phyloP scores from a whole-genome alignment of 2,113 vertebrate genomes.

The Proteles cristata region DNA sequence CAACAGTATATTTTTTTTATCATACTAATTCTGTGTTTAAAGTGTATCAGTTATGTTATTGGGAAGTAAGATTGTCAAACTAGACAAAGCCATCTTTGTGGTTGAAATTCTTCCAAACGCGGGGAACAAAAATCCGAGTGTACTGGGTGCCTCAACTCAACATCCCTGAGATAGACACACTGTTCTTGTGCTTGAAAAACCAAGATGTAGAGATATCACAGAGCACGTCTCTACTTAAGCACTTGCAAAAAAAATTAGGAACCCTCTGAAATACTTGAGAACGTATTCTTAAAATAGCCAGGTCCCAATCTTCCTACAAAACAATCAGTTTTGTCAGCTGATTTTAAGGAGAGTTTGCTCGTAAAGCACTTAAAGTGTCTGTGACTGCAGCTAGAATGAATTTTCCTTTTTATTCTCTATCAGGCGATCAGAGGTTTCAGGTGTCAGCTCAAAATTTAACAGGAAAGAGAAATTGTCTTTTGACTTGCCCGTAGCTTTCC shows the following conservation, averaged over 20 bases:
- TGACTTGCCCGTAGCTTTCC: background rate
- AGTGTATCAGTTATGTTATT: background rate
- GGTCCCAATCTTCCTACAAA: background rate
- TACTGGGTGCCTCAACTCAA: background rate
- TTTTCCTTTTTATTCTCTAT: background rate
- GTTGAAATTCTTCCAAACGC: background rate
- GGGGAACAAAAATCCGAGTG: background rate
- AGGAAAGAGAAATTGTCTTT: background rate
- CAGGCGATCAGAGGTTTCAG: background rate
- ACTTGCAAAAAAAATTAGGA: background rate
- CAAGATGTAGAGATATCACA: background rate
- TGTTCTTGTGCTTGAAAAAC: background rate
- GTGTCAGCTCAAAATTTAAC: constrained; percentile 18
- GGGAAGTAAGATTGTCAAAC: background rate
- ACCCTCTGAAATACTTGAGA: background rate
- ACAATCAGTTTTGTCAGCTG: background rate
- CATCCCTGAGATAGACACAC: background rate
- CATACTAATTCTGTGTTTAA: background rate
- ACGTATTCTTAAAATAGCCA: background rate
- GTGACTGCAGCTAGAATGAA: background rate
- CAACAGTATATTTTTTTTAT: background rate
- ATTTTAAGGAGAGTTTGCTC: background rate
- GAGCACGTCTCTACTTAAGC: background rate
- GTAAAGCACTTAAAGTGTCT: fast-evolving
- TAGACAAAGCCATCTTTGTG: background rate